A percentile compares a stretch with the other conserved stretches of the same genome.
Evolutionary conservation across 2,797 vertebrate species (phyloP).

Genomic region (Pachyuromys duprasi): DNA sequence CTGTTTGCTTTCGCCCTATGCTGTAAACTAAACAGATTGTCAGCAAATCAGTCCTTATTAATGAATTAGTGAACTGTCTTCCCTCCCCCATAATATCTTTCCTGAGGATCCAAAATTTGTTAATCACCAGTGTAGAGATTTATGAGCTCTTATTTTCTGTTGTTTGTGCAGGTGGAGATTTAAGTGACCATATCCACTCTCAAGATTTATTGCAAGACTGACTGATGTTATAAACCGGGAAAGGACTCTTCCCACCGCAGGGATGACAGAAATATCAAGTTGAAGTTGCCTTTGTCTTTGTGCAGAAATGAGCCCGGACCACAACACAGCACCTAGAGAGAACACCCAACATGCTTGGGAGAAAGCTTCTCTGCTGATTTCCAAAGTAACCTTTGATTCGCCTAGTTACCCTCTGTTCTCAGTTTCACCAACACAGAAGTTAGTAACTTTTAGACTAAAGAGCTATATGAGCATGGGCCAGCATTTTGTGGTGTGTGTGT

Average conservation of each 20-base stretch:
- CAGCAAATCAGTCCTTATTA: conserved; percentile 86
- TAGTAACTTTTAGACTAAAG: conserved; percentile 47
- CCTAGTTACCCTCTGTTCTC: background rate
- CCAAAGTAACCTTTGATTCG: conserved; percentile 56
- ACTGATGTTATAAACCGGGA: conserved; percentile 87
- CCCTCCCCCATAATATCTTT: conserved; percentile 70
- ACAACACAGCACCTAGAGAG: conserved; percentile 33
- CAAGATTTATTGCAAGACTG: conserved; percentile 88
- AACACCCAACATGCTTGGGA: conserved; percentile 56
- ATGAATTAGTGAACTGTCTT: conserved; percentile 77
- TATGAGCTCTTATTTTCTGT: conserved; percentile 88
- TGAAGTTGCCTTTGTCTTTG: conserved; percentile 84
- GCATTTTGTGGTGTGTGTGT: conserved; percentile 34
- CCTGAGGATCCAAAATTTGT: conserved; percentile 83
- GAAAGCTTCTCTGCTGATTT: conserved; percentile 27
- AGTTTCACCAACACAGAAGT: conserved; percentile 57
- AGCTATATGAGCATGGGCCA: conserved; percentile 65
- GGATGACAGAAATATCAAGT: conserved; percentile 85
- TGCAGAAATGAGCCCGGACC: conserved; percentile 70
- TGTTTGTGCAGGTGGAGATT: conserved; percentile 91
- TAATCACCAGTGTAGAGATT: conserved; percentile 86
- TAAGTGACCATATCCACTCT: conserved; percentile 87
- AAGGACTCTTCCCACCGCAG: conserved; percentile 81
- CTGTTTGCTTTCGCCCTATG: conserved; percentile 86
- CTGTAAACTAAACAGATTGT: conserved; percentile 86